Conservation (phyloP, 2,797 vertebrate genomes). For the Squalus acanthias region DNA sequence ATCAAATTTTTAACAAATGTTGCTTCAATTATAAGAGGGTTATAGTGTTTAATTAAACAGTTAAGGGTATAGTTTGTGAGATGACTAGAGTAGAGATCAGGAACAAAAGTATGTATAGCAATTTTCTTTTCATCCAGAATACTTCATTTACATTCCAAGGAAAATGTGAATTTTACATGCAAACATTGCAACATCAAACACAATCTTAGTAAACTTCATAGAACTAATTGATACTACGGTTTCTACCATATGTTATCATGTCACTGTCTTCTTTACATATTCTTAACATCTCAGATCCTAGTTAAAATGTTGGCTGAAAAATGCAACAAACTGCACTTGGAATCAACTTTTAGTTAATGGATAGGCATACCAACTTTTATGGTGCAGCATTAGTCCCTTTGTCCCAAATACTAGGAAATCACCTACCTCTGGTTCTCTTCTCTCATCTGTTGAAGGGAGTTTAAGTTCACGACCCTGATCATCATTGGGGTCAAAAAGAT, state of each 20-base stretch:
- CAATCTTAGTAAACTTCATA: background rate
- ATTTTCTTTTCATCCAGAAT: background rate
- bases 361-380: background rate
- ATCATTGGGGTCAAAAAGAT: conserved; percentile 93
- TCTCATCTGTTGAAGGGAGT: conserved; percentile 83
- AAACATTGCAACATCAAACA: background rate
- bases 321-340: background rate
- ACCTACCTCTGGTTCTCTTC: conserved; percentile 81
- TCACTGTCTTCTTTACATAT: background rate
- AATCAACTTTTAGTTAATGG: background rate
- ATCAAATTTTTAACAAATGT: background rate
- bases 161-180: background rate
- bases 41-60: background rate
- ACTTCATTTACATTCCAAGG: background rate
- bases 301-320: background rate
- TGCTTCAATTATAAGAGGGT: background rate
- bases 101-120: background rate
- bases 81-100: background rate
- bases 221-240: background rate
- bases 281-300: background rate
- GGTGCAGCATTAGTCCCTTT: background rate
- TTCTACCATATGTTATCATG: background rate
- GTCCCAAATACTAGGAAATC: background rate
- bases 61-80: background rate
- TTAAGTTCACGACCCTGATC: conserved; percentile 91